Conservation (phyloP, 2,888 invertebrate genomes). For the Hypsopygia costalis region DNA sequence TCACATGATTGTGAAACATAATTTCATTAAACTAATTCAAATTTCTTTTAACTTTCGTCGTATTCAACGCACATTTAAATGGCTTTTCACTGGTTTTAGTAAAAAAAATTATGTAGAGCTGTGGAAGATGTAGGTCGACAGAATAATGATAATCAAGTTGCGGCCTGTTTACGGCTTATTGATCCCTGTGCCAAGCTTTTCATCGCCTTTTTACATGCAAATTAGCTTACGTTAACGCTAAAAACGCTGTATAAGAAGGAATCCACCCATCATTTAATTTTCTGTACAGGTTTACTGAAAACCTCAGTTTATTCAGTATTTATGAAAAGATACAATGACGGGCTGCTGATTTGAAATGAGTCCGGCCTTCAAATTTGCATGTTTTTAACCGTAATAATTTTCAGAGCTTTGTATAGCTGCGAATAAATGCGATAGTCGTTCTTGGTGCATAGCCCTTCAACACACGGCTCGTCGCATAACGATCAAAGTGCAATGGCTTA, state of each 20-base stretch:
- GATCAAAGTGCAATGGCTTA: too few species aligned
- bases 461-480: too few species aligned
- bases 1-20: too few species aligned
- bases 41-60: too few species aligned
- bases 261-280: constrained; percentile 11
- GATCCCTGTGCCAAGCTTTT: constrained; percentile 37
- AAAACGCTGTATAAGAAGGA: constrained; percentile 22
- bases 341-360: not conserved
- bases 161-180: constrained; percentile 36
- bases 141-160: constrained; percentile 23
- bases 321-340: constrained; percentile 8
- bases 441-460: too few species aligned
- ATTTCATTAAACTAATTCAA: too few species aligned
- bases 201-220: constrained; percentile 54
- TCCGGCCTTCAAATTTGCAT: not conserved
- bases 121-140: constrained; percentile 16
- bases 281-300: constrained; percentile 1
- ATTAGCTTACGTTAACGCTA: constrained; percentile 35
- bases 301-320: constrained; percentile 7
- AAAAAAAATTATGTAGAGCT: constrained; percentile 4
- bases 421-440: too few species aligned
- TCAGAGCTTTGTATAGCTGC: too few species aligned
- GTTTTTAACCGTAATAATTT: not conserved
- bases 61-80: constrained; percentile 3
- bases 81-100: not conserved